Evolutionary conservation across 1,140 invertebrate genomes (phyloP), one percentile per base, ranked within the genome.

Genomic region (Sycobia sp.): DNA sequence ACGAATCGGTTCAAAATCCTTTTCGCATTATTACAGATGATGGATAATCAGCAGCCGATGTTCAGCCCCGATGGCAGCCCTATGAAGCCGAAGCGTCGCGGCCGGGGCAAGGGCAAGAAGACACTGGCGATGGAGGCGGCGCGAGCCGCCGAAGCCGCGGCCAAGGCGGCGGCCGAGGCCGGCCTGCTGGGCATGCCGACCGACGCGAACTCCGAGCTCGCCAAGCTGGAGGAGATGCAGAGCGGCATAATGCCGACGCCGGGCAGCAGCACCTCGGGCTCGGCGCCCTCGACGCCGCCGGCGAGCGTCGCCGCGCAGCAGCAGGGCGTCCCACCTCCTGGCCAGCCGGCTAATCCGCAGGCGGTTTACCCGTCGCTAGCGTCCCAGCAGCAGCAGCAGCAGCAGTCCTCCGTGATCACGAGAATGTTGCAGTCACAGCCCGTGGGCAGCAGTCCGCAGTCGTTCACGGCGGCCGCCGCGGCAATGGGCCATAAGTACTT

Each of bases 341-440:
- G 65, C 5, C 70, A 72, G 34, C 61, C 75, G 3, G 55, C 77
- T 22, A 69, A 76, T 34, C 65, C 73, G 20, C 76, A 74, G 1
- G 58, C 72, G 5, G 73, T 78, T 63, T 83, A 77, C 70, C 79
- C 47, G 66, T 73, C 62, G 62, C 72, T 65, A 73, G 78, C 57
- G 4, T 70, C 9, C 64, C 76, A 43, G 73, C 73, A 16, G 67
- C 76, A 43, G 73, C 73, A 16, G 67, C 73, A 16, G 73, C 82
- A 78, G 29, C 78, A 82, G 8, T 84, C 86, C 25, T 87, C 86
- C 20, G 86, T 88, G 1, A 87, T 88, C 16, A 88, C 86, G 2
- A 80, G 86, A 43, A 87, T 89, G 84, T 76, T 86, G 36, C 85
- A 87, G 50, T 78, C 83, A 0, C 82, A 85, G 36, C 78, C 84